Conservation (phyloP, 2,113 vertebrate genomes). For the Steatornis caripensis region DNA sequence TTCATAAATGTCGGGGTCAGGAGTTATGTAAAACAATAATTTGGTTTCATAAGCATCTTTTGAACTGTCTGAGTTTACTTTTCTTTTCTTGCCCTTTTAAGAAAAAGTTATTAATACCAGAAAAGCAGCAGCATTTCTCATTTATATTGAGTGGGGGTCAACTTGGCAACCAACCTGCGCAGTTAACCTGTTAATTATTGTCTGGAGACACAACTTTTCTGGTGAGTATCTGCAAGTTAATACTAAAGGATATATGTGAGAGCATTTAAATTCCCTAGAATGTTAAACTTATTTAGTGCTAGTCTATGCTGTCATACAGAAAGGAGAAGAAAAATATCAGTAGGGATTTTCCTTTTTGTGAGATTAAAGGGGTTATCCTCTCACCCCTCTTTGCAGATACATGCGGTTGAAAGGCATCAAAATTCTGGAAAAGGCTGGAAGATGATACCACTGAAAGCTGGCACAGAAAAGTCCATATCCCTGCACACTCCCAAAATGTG, state of each 20-base stretch:
- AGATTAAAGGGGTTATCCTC: neutral
- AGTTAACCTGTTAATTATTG: conserved; percentile 1
- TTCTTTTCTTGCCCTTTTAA: neutral
- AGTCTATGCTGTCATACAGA: neutral
- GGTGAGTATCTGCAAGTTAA: neutral
- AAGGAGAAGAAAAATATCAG: neutral
- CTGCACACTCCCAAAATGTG: neutral
- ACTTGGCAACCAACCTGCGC: neutral
- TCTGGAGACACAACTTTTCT: neutral
- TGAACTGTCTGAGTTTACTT: neutral
- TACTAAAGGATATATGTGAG: neutral
- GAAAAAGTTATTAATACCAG: neutral
- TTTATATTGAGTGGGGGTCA: neutral
- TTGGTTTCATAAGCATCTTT: neutral
- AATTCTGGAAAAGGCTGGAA: neutral
- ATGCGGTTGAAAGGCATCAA: neutral
- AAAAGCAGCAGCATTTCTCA: neutral
- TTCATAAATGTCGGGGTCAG: neutral
- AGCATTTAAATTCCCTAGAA: neutral
- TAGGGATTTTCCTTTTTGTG: neutral
- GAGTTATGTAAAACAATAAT: neutral
- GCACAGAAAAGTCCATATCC: neutral
- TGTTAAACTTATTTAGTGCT: neutral
- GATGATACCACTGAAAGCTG: neutral
- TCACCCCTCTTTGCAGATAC: neutral